These are phyloP conservation scores for Siphonodentalium dalli DNA, from an alignment of 2,888 invertebrate species.

Conservation along the genomic window DNA sequence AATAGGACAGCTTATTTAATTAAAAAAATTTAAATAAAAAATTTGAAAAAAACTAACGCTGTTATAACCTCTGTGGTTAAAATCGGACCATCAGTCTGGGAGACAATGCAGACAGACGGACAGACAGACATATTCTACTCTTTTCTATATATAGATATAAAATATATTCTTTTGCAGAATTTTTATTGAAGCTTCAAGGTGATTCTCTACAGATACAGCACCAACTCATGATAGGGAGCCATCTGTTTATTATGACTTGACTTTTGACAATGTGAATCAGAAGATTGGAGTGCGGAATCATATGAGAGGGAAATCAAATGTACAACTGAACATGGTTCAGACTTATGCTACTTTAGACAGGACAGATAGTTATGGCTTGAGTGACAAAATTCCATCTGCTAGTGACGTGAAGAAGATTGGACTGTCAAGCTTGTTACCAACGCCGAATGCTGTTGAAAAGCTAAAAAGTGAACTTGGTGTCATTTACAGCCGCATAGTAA, in stretches of 20 bases:
- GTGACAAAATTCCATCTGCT: conserved; percentile 3
- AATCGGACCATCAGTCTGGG: too few species aligned
- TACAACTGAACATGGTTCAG: conserved; percentile 8
- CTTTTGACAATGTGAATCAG: conserved; percentile 20
- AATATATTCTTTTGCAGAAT: too few species aligned
- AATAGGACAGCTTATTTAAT: too few species aligned
- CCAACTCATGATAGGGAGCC: neutral
- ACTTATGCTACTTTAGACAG: conserved; percentile 12
- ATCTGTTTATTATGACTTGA: conserved; percentile 2
- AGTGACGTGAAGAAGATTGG: conserved; percentile 2
- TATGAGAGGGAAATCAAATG: conserved; percentile 7
- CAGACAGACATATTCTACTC: too few species aligned
- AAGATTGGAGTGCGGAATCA: conserved; percentile 15
- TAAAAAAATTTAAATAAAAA: too few species aligned
- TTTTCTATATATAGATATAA: too few species aligned
- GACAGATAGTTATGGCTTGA: neutral
- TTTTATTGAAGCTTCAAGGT: too few species aligned
- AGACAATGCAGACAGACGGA: too few species aligned
- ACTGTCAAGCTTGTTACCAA: neutral
- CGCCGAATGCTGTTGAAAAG: neutral
- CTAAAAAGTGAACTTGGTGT: conserved; percentile 9
- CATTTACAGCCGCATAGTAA: conserved; percentile 4
- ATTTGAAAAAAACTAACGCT: too few species aligned
- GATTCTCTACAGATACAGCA: conserved; percentile 1
- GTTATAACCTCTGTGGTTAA: too few species aligned